These are phyloP conservation scores for Labeo rohita DNA, from an alignment of 2,113 vertebrate genomes.

Conservation along the genomic window DNA sequence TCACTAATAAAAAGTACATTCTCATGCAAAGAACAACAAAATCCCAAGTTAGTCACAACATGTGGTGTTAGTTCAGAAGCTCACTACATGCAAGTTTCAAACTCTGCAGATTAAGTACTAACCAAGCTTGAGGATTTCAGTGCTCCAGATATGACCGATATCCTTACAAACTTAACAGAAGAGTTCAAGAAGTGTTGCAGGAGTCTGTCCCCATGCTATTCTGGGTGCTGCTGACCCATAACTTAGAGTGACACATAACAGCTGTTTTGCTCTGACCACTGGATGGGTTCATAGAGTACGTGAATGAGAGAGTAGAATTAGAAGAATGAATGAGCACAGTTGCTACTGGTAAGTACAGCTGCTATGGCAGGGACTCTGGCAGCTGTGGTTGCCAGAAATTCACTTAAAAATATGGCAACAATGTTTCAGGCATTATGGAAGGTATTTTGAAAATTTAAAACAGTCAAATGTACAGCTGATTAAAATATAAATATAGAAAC, in stretches of 20 bases:
- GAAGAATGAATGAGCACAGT: constrained; percentile 3
- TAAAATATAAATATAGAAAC: too few relatives aligned
- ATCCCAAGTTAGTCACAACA: neutral
- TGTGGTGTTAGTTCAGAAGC: constrained; percentile 15
- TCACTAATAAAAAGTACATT: neutral
- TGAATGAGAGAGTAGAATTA: constrained; percentile 54
- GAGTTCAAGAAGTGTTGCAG: constrained; percentile 44
- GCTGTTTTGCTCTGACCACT: constrained; percentile 68
- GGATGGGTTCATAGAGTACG: constrained; percentile 65
- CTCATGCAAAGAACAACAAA: neutral
- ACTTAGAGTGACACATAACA: constrained; percentile 76
- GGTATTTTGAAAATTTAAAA: neutral
- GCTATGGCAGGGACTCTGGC: neutral
- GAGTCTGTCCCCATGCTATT: constrained; percentile 60
- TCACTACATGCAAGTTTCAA: constrained; percentile 11
- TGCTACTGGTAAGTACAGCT: neutral
- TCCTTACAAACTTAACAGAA: constrained; percentile 24
- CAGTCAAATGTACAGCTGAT: neutral
- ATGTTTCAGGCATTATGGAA: neutral
- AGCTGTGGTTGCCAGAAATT: neutral
- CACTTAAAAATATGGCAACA: neutral
- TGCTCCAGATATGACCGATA: constrained; percentile 31
- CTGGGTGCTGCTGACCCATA: constrained; percentile 62
- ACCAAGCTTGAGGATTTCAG: constrained; percentile 37
- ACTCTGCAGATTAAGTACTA: neutral